Conservation (phyloP, 2,888 invertebrate genomes). For the Mellilla xanthometata region DNA sequence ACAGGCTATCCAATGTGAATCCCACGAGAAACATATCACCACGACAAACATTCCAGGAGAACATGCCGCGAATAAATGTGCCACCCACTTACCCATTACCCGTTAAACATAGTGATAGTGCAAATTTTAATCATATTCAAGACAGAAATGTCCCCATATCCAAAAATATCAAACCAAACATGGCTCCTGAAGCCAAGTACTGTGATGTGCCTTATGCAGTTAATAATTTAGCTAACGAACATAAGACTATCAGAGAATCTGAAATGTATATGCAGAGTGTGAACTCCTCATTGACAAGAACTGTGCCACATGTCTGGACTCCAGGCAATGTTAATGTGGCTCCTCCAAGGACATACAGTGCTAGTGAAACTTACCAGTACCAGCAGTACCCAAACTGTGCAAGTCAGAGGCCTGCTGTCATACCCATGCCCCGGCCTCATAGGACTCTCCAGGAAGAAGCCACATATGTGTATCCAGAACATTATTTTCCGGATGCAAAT, state of each 20-base stretch:
- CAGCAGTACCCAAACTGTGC: conserved; percentile 64
- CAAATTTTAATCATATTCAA: conserved; percentile 42
- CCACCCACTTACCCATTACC: conserved; percentile 65
- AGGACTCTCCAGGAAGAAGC: conserved; percentile 58
- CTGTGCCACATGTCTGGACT: conserved; percentile 58
- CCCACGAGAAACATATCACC: conserved; percentile 77
- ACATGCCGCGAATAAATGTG: conserved; percentile 76
- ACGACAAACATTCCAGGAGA: conserved; percentile 80
- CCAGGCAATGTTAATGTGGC: conserved; percentile 53
- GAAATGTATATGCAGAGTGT: conserved; percentile 62
- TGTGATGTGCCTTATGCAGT: conserved; percentile 78
- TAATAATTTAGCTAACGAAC: conserved; percentile 62
- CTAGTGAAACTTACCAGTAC: conserved; percentile 65
- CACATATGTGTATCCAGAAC: conserved; percentile 57
- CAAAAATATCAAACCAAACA: conserved; percentile 60
- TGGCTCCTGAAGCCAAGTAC: conserved; percentile 64
- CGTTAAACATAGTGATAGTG: conserved; percentile 58
- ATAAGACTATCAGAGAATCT: conserved; percentile 58
- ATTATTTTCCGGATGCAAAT: conserved; percentile 63
- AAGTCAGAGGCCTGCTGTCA: conserved; percentile 49
- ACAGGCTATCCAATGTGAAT: conserved; percentile 57
- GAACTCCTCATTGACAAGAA: conserved; percentile 49
- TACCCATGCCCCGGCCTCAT: conserved; percentile 54
- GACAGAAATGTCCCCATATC: conserved; percentile 45
- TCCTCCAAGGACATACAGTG: conserved; percentile 56